Evolutionary conservation across 2,888 invertebrate genomes (phyloP).

Genomic region (Watsonalla binaria): DNA sequence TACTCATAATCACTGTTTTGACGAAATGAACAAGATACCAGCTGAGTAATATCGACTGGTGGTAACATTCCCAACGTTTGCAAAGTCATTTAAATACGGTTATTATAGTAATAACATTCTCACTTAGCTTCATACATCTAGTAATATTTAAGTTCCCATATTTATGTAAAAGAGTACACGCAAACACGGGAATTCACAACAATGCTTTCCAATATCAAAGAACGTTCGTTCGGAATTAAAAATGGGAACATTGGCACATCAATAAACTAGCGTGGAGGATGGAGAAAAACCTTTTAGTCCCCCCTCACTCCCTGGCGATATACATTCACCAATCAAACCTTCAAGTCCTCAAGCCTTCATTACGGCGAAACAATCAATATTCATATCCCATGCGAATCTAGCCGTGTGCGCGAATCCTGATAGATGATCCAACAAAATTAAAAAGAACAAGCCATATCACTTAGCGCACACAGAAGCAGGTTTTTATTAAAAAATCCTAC

Average conservation of each 20-base stretch:
- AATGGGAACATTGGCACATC: conserved; percentile 25
- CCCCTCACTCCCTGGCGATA: conserved; percentile 43
- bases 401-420: conserved; percentile 40
- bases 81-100: too few species aligned
- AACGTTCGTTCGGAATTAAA: conserved; percentile 33
- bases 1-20: too few species aligned
- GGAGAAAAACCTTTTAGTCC: conserved; percentile 46
- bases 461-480: conserved; percentile 75
- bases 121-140: too few species aligned
- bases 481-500: conserved; percentile 77
- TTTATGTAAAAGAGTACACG: too few species aligned
- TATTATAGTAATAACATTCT: too few species aligned
- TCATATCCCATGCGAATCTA: conserved; percentile 70
- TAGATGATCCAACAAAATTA: conserved; percentile 77
- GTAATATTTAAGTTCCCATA: too few species aligned
- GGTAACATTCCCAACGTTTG: too few species aligned
- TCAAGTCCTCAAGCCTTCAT: conserved; percentile 67
- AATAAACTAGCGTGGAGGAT: conserved; percentile 37
- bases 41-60: too few species aligned
- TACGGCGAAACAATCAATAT: conserved; percentile 70
- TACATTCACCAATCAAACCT: conserved; percentile 70
- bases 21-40: too few species aligned
- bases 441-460: conserved; percentile 79
- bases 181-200: neutral
- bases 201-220: neutral